Conservation (phyloP, 2,113 vertebrate species). For the Pygoscelis adeliae region DNA sequence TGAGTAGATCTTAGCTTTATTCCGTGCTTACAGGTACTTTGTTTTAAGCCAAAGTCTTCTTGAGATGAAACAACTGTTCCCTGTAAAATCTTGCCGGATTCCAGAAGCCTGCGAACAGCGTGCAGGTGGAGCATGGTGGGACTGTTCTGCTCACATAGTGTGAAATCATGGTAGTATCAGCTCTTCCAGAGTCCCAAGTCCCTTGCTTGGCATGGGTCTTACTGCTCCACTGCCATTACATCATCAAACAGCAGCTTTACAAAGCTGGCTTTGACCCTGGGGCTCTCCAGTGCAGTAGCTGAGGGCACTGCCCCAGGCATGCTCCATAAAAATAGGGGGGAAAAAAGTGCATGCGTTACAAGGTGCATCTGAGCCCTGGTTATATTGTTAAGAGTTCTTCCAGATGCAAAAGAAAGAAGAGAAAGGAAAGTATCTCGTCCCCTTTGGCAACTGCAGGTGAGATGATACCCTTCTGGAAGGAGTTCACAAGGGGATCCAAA, state of each 20-base stretch:
- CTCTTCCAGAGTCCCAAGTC: not conserved
- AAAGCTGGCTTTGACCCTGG: not conserved
- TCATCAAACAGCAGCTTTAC: not conserved
- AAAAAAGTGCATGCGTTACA: not conserved
- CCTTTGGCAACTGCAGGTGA: not conserved
- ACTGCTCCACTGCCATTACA: not conserved
- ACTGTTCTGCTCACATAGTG: not conserved
- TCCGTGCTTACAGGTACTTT: not conserved
- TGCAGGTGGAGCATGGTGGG: not conserved
- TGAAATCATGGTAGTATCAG: not conserved
- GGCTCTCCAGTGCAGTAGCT: not conserved
- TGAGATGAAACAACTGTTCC: not conserved
- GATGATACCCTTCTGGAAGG: not conserved
- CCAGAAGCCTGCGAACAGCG: accelerated
- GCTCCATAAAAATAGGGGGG: accelerated
- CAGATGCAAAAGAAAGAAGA: not conserved
- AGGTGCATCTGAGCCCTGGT: not conserved
- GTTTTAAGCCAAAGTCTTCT: not conserved
- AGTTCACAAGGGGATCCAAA: not conserved
- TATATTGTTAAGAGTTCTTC: not conserved
- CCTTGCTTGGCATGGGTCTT: not conserved
- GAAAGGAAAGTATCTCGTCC: not conserved
- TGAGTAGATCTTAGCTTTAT: not conserved
- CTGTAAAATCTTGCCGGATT: not conserved
- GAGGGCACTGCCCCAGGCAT: not conserved